Evolutionary conservation across 2,113 vertebrate species (phyloP).

Genomic region (Panthera leo): DNA sequence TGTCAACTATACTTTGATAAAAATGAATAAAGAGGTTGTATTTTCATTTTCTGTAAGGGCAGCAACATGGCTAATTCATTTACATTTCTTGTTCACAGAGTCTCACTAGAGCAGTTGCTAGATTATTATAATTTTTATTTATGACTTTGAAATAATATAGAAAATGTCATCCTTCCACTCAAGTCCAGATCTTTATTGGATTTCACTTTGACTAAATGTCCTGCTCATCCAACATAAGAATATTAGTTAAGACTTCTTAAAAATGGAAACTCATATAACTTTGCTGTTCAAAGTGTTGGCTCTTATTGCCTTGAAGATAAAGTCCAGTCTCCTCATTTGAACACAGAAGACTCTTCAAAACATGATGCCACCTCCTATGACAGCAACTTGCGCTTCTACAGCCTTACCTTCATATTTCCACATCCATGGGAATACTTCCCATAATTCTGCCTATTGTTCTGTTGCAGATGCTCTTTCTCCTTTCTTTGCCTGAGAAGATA

Average conservation of each 20-base stretch:
- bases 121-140: background rate
- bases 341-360: background rate
- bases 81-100: background rate
- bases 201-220: background rate
- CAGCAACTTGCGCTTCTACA: background rate
- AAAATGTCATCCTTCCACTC: background rate
- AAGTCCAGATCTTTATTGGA: background rate
- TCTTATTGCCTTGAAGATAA: background rate
- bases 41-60: background rate
- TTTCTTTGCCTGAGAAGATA: background rate
- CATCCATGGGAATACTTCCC: fast-evolving
- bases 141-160: background rate
- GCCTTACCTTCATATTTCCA: background rate
- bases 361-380: background rate
- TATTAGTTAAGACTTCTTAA: background rate
- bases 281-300: background rate
- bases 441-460: background rate
- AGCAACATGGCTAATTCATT: background rate
- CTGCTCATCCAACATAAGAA: background rate
- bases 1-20: background rate
- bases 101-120: background rate
- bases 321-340: background rate
- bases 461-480: background rate
- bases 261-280: background rate
- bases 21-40: background rate